A percentile compares a stretch with the other conserved stretches of the same genome.
Conservation (phyloP, 2,113 vertebrate genomes). For the Poicephalus gulielmi region DNA sequence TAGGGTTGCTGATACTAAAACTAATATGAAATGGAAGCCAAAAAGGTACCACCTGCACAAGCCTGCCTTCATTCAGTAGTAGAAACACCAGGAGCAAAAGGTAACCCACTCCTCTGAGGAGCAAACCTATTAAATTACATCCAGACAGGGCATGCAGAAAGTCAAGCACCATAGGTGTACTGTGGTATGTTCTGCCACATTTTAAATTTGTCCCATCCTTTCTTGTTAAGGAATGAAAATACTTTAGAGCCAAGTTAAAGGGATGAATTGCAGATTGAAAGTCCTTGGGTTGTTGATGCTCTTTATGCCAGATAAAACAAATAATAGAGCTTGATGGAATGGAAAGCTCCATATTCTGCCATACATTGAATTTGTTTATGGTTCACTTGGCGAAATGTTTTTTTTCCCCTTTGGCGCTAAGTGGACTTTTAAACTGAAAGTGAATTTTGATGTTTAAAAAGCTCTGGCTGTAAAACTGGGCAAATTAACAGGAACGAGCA, state of each 20-base stretch:
- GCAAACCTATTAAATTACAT: neutral
- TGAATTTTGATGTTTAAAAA: constrained; percentile 65
- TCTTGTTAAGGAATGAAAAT: constrained; percentile 47
- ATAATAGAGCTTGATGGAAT: neutral
- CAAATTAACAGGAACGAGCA: constrained; percentile 71
- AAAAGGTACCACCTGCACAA: neutral
- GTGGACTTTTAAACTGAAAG: constrained; percentile 58
- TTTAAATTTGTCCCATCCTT: neutral
- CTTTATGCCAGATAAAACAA: constrained; percentile 42
- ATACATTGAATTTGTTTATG: constrained; percentile 33
- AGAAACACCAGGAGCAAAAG: neutral
- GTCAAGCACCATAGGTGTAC: neutral
- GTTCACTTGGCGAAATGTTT: constrained; percentile 22
- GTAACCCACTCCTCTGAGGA: neutral
- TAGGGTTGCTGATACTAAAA: neutral
- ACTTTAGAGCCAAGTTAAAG: constrained; percentile 8
- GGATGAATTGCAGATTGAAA: constrained; percentile 6
- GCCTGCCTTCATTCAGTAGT: neutral
- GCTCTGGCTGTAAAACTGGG: constrained; percentile 42
- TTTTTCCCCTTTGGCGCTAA: constrained; percentile 28
- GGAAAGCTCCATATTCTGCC: neutral
- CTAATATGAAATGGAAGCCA: neutral
- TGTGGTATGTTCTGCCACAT: neutral
- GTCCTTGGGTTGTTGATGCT: neutral
- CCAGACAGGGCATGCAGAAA: neutral